Base-by-base conservation (phyloP, 2,113 vertebrate species). In the Murina feae region DNA sequence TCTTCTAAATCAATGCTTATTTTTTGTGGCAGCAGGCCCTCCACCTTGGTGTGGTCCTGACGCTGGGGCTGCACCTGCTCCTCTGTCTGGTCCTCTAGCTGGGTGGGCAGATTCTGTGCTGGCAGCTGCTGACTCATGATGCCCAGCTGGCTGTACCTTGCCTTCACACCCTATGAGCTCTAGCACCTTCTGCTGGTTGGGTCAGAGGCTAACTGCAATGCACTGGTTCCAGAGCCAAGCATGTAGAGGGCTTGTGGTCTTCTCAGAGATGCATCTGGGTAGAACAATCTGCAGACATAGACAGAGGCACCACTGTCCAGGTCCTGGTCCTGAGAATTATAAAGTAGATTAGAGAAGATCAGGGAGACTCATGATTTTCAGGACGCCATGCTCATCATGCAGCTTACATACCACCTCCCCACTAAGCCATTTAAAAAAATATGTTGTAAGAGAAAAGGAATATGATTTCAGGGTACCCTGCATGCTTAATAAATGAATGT, bases 271-370 rank as follows among this genome's bases (percentile, higher is more conserved):
- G 9, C 9, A 49, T 5, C 2, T 32, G 44, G 30, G 25, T 9
- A 32, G 8, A 4, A 16, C 8, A 0, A 18, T 44, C 17, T 14
- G 6, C 1, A 7, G 28, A 75, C 5, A 11, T 10, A 60, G 11
- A 42, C 0, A 12, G 16, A 28, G 0, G 11, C 39, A 42, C 37
- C 44, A 47, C 28, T 4, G 28, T 42, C 39, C 25, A 30, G 2
- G 39, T 21, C 39, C 2, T 14, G 25, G 68, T 21, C 39, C 2
- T 14, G 14, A 11, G 9, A 28, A 17, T 28, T 49, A 32, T 9
- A 10, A 75, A 1, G 16, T 2, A 9, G 16, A 11, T 2, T 49
- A 32, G 74, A 76, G 17, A 30, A 49, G 16, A 18, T 17, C 30
- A 32, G 30, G 17, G 17, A 5, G 30, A 76, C 51, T 35, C 7